These are phyloP conservation scores for Hypotaenidia philippensis DNA, from an alignment of 2,797 vertebrate genomes.

Conservation along the genomic window DNA sequence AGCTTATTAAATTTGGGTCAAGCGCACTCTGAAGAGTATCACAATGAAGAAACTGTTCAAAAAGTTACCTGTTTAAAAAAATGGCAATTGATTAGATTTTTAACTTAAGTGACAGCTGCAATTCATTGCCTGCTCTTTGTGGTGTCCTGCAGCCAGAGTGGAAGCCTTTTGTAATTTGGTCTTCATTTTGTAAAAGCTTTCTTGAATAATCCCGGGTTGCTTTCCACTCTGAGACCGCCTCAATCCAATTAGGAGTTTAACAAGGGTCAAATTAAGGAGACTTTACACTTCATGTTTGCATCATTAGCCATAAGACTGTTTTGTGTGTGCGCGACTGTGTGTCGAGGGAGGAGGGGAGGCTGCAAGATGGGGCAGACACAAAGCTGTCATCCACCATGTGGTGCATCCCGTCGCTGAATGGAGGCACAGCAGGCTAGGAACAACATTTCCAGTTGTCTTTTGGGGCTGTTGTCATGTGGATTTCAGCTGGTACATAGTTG, in stretches of 20 bases:
- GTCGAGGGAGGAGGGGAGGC: constrained; percentile 73
- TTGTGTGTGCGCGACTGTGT: constrained; percentile 72
- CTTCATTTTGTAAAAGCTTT: constrained; percentile 80
- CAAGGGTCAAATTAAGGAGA: constrained; percentile 93
- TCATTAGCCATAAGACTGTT: constrained; percentile 85
- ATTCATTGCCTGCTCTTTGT: constrained; percentile 80
- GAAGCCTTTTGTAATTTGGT: constrained; percentile 81
- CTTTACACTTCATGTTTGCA: constrained; percentile 90
- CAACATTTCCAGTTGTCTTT: constrained; percentile 80
- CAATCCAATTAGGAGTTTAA: constrained; percentile 97
- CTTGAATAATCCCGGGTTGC: constrained; percentile 86
- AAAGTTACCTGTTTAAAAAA: constrained; percentile 82
- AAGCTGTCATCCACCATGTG: constrained; percentile 80
- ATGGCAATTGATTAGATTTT: constrained; percentile 83
- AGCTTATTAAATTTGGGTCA: constrained; percentile 90
- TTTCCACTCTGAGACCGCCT: constrained; percentile 82
- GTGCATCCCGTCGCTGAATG: constrained; percentile 74
- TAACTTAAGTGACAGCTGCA: constrained; percentile 84
- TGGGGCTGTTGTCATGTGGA: constrained; percentile 76
- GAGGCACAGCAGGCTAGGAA: constrained; percentile 80
- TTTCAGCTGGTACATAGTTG: constrained; percentile 73
- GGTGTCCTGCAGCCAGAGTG: constrained; percentile 73
- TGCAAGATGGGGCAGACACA: constrained; percentile 77
- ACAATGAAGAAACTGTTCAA: constrained; percentile 85
- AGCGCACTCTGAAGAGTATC: constrained; percentile 80